These are phyloP conservation scores for Podilymbus podiceps DNA, from an alignment of 2,113 vertebrate species.

Conservation along the genomic window DNA sequence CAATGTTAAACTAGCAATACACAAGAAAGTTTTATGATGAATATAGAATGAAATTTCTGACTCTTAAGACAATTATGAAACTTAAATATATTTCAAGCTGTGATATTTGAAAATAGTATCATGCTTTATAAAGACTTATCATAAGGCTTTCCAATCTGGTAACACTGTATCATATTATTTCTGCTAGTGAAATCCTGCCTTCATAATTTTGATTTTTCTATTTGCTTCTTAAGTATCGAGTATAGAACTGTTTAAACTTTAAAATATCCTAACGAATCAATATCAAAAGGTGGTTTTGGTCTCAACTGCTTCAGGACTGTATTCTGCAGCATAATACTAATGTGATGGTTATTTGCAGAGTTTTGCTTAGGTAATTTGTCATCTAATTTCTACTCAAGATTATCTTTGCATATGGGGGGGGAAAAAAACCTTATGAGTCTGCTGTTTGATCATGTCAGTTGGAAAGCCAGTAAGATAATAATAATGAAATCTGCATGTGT, in stretches of 20 bases:
- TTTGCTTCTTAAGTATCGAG: background rate
- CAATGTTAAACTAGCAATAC: background rate
- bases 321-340: background rate
- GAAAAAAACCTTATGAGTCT: slow-evolving; percentile 1
- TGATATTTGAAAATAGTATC: background rate
- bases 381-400: slow-evolving; percentile 38
- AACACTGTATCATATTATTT: background rate
- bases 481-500: slow-evolving; percentile 55
- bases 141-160: background rate
- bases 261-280: background rate
- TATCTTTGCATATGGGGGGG: background rate
- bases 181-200: background rate
- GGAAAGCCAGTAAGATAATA: slow-evolving; percentile 45
- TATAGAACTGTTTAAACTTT: background rate
- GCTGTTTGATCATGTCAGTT: slow-evolving; percentile 39
- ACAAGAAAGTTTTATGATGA: background rate
- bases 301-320: background rate
- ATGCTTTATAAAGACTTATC: background rate
- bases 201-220: background rate
- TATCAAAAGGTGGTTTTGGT: background rate
- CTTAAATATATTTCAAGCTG: background rate
- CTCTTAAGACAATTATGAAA: background rate
- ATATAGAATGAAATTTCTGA: background rate
- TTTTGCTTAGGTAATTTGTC: slow-evolving; percentile 17
- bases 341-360: background rate